Evolutionary conservation across 2,888 invertebrate species (phyloP), one percentile per base, ranked within the genome.

Genomic region (Xylophagus ater): DNA sequence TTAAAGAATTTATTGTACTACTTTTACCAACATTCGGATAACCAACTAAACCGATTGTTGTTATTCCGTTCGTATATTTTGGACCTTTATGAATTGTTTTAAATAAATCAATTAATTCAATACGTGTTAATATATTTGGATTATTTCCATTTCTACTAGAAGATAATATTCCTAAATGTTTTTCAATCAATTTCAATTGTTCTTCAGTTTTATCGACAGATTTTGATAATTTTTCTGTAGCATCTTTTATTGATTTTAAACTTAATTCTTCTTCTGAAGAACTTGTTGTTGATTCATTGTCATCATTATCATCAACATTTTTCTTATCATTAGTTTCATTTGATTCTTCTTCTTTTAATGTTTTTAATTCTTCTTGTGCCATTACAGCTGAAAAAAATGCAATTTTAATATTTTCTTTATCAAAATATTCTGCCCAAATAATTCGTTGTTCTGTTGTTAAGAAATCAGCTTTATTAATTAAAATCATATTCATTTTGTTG

Each of bases 21-120:
- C 96, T 97, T 66, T 99, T 98, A n/a, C 98, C 98, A 2, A 99
- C 98, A 71, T 98, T 98, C 0, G 98, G 98, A 68, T 98, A 99
- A 2, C 98, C 98, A 41, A 98, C 94, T 62, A 94, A 72, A 6
- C 94, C 93, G 41, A 93, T 76, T n/a, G 87, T 87, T 6, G 81
- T 72, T 20, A 80, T 58, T n/a, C 68, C 64, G 20, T 63, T 53
- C 15, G 66, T 63, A 57, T 59, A 61, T 59, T 69, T 66, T 1
- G 49, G 45, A 1, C 67, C 70, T 4, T 51, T 59, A 42, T 76
- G 72, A 14, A 83, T 63, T 7, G 66, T 67, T 51, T 74, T 78
- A 42, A 94, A 75, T 12, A 86, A 70, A 24, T 73, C 66, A 34
- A 92, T 72, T 19, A 94, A 65, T 51, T 79, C 76, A 21, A 75